Conservation (phyloP, 1,140 invertebrate species). For the Drosophila arizonae region DNA sequence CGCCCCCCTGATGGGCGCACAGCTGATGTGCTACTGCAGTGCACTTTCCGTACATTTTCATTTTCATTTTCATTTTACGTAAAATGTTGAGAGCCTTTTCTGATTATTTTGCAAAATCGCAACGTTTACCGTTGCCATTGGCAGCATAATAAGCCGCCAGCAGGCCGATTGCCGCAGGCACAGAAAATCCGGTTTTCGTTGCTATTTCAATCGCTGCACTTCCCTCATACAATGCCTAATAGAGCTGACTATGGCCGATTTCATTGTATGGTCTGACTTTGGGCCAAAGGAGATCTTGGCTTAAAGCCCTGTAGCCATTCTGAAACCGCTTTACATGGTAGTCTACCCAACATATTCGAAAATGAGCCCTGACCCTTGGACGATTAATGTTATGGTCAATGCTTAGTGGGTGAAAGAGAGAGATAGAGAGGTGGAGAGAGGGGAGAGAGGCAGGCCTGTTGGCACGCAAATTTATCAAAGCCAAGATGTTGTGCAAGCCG, state of each 20-base stretch:
- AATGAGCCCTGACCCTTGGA: conserved; percentile 88
- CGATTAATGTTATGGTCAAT: conserved; percentile 96
- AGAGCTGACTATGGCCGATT: conserved; percentile 87
- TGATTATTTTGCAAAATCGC: conserved; percentile 79
- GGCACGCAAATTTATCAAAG: conserved; percentile 94
- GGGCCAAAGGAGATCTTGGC: neutral
- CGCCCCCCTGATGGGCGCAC: too few relatives aligned
- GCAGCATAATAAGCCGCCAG: conserved; percentile 63
- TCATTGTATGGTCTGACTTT: neutral
- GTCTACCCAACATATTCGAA: neutral
- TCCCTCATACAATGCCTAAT: conserved; percentile 24
- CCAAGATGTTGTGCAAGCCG: conserved; percentile 92
- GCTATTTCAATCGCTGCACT: conserved; percentile 45
- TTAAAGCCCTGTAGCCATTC: neutral
- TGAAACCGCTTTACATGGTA: neutral
- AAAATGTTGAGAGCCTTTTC: conserved; percentile 72
- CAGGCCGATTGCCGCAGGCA: conserved; percentile 5
- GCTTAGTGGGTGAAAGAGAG: conserved; percentile 85
- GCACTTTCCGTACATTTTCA: conserved; percentile 44
- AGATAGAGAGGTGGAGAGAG: too few relatives aligned
- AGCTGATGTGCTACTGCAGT: conserved; percentile 6
- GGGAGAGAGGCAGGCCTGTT: conserved; percentile 88
- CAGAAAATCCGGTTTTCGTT: conserved; percentile 45
- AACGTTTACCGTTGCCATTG: conserved; percentile 64
- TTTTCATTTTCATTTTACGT: conserved; percentile 61